Evolutionary conservation across 64 coral and sea anemone species (phyloP).

Genomic region (Porites australiensis): DNA sequence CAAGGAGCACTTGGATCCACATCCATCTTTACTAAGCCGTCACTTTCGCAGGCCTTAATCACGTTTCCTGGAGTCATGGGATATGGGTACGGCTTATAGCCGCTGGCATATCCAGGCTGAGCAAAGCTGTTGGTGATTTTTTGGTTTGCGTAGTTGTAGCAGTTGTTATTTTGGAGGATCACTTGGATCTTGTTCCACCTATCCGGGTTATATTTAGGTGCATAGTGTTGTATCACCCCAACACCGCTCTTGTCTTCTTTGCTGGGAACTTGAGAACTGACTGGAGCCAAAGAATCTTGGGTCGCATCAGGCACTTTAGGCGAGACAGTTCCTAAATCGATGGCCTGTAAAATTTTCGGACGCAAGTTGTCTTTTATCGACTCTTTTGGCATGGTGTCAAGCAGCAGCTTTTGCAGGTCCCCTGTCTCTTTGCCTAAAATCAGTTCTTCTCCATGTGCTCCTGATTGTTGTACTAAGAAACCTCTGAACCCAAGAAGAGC

Average conservation of each 20-base stretch:
- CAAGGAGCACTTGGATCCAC: background rate
- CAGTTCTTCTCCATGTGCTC: conserved; percentile 13
- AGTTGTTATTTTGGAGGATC: conserved; percentile 35
- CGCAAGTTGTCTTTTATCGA: background rate
- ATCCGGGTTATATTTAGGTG: conserved; percentile 22
- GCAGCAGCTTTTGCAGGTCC: conserved; percentile 11
- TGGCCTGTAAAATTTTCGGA: conserved; percentile 22
- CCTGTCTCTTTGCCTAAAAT: conserved; percentile 17
- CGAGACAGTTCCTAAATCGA: conserved; percentile 27
- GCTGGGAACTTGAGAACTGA: background rate
- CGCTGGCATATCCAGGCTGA: conserved; percentile 43
- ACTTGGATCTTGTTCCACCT: background rate
- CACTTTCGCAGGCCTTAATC: background rate
- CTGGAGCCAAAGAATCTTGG: background rate
- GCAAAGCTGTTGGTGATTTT: conserved; percentile 69
- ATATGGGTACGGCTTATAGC: background rate
- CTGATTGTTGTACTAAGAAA: conserved; percentile 28
- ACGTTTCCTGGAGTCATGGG: background rate
- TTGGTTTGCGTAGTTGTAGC: conserved; percentile 58
- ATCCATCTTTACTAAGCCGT: conserved; percentile 46
- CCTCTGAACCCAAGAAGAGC: conserved; percentile 43
- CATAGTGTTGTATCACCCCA: conserved; percentile 13
- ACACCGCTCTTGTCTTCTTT: background rate
- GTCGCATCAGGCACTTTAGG: background rate
- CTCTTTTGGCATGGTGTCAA: conserved; percentile 45